These are phyloP conservation scores for Trichopoda pennipes DNA, from an alignment of 2,888 invertebrate genomes.

Conservation along the genomic window DNA sequence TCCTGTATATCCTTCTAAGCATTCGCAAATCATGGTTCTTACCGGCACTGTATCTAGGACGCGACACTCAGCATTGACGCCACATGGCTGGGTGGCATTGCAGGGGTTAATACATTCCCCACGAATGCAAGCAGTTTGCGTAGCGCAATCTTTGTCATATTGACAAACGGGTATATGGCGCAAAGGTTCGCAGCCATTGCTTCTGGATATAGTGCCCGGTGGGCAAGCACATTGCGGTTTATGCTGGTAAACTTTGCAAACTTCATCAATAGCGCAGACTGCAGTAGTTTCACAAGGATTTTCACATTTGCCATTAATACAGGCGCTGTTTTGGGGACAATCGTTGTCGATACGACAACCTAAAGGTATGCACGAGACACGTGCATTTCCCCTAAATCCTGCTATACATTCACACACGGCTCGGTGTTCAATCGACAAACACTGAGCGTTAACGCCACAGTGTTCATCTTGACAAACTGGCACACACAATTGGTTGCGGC, in stretches of 20 bases:
- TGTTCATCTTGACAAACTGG: constrained; percentile 89
- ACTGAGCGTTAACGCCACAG: constrained; percentile 90
- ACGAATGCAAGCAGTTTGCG: constrained; percentile 90
- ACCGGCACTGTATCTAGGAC: constrained; percentile 91
- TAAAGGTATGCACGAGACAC: constrained; percentile 88
- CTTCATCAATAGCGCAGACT: constrained; percentile 87
- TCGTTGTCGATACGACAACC: constrained; percentile 90
- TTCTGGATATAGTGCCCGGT: constrained; percentile 86
- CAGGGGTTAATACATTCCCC: constrained; percentile 93
- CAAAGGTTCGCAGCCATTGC: constrained; percentile 83
- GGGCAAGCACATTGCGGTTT: constrained; percentile 91
- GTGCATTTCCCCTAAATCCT: constrained; percentile 91
- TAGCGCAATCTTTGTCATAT: constrained; percentile 90
- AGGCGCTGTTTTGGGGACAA: constrained; percentile 90
- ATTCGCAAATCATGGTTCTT: constrained; percentile 93
- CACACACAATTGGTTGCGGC: constrained; percentile 90
- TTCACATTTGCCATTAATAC: constrained; percentile 90
- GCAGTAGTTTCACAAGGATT: constrained; percentile 87
- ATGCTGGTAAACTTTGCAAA: constrained; percentile 89
- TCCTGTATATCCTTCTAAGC: constrained; percentile 91
- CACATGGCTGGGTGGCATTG: constrained; percentile 89
- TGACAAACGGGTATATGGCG: constrained; percentile 85
- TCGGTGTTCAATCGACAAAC: constrained; percentile 89
- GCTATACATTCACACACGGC: constrained; percentile 92
- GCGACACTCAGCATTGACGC: constrained; percentile 89